phyloP scores from a whole-genome alignment of 2,888 invertebrate species.

The Hirtodrosophila confusa region DNA sequence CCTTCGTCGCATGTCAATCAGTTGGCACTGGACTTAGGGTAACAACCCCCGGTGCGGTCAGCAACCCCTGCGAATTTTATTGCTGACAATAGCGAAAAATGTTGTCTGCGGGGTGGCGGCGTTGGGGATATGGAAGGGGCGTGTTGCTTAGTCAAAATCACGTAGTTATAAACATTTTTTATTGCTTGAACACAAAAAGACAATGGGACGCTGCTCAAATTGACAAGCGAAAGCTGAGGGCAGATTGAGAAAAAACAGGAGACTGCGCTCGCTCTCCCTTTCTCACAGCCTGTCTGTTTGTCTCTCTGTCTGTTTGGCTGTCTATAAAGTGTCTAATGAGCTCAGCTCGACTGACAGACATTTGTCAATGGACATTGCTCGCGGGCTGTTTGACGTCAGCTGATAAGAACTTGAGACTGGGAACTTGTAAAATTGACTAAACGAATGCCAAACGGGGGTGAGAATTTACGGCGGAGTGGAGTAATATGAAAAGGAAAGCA shows the following conservation, averaged over 20 bases:
- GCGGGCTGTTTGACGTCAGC: constrained; percentile 44
- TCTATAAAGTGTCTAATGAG: constrained; percentile 71
- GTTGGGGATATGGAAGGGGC: constrained; percentile 31
- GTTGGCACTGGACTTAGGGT: constrained; percentile 18
- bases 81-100: constrained; percentile 72
- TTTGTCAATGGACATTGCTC: constrained; percentile 67
- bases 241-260: constrained; percentile 34
- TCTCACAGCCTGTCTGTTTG: neutral
- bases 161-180: constrained; percentile 75
- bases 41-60: constrained; percentile 33
- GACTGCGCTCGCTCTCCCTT: constrained; percentile 1
- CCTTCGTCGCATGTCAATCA: constrained; percentile 71
- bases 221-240: constrained; percentile 57
- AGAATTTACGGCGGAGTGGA: neutral
- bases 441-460: neutral
- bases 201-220: constrained; percentile 57
- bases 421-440: constrained; percentile 5
- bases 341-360: constrained; percentile 70
- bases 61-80: constrained; percentile 63
- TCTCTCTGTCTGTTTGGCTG: constrained; percentile 15
- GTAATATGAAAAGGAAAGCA: constrained; percentile 35
- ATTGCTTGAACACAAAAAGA: constrained; percentile 47
- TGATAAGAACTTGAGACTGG: constrained; percentile 54
- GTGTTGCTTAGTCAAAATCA: constrained; percentile 77
- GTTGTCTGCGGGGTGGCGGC: constrained; percentile 24